A percentile compares a stretch with the other conserved stretches of the same genome.
Evolutionary conservation across 2,888 invertebrate species (phyloP).

Genomic region (Xestobium rufovillosum): DNA sequence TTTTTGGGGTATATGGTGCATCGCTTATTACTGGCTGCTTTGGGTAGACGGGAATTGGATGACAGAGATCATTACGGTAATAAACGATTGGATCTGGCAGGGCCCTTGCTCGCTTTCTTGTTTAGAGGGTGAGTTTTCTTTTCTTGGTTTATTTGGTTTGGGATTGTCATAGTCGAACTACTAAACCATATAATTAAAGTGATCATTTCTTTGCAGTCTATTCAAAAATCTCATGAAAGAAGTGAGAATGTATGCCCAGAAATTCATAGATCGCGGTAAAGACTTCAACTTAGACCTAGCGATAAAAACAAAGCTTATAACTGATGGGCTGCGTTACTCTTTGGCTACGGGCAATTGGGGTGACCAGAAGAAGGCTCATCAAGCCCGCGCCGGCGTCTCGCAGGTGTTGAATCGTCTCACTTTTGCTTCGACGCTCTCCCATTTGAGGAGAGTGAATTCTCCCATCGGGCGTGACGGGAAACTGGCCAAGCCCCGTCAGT

Average conservation of each 20-base stretch:
- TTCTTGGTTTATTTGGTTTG: slow-evolving; percentile 1
- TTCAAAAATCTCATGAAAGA: slow-evolving; percentile 96
- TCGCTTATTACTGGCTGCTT: slow-evolving; percentile 82
- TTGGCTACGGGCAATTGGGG: slow-evolving; percentile 99
- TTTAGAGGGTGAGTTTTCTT: slow-evolving; percentile 67
- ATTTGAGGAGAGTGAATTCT: slow-evolving; percentile 95
- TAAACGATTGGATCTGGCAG: slow-evolving; percentile 95
- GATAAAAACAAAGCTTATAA: slow-evolving; percentile 96
- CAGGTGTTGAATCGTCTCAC: slow-evolving; percentile 98
- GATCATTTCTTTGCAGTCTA: slow-evolving; percentile 46
- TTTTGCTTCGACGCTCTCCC: slow-evolving; percentile 97
- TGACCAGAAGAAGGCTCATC: slow-evolving; percentile 99
- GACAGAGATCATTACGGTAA: slow-evolving; percentile 99
- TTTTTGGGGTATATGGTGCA: slow-evolving; percentile 99
- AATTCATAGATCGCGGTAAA: slow-evolving; percentile 97
- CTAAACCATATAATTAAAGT: slow-evolving; percentile 3
- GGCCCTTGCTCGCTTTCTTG: slow-evolving; percentile 91
- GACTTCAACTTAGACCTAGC: slow-evolving; percentile 96
- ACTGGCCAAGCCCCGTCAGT: slow-evolving; percentile 95
- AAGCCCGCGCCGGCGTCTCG: slow-evolving; percentile 92
- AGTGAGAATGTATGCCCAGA: slow-evolving; percentile 96
- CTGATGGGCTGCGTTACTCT: slow-evolving; percentile 95
- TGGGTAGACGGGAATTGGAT: slow-evolving; percentile 94
- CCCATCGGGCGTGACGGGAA: slow-evolving; percentile 99
- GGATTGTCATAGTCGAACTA: slow-evolving; percentile 1